Percentiles rank a stretch among this genome's conserved stretches.
Evolutionary conservation across 1,140 invertebrate genomes (phyloP).

Genomic region (Ericerus pela): DNA sequence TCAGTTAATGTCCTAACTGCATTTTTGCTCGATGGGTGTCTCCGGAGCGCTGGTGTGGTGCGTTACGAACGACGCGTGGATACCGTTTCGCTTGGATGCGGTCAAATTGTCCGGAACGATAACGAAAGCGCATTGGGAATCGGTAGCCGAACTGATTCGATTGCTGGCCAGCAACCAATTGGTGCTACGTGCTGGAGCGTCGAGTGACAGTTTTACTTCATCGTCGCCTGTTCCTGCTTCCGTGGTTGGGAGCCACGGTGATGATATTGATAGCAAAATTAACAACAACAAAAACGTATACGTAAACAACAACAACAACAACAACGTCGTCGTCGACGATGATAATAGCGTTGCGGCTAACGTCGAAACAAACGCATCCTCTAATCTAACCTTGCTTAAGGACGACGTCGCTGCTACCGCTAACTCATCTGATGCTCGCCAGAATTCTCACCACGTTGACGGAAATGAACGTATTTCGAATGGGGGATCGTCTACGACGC

Average conservation of each 20-base stretch:
- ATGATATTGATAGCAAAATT: no score
- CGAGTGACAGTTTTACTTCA: slow-evolving; percentile 20
- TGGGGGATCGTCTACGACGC: no score
- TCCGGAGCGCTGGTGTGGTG: slow-evolving; percentile 43
- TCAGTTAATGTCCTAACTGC: no score
- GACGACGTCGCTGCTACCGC: no score
- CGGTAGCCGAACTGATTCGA: slow-evolving; percentile 42
- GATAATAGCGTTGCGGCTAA: neutral
- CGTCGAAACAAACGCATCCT: neutral
- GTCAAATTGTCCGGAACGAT: slow-evolving; percentile 43
- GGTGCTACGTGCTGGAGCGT: slow-evolving; percentile 29
- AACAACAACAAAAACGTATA: no score
- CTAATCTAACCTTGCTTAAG: neutral
- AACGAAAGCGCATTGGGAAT: slow-evolving; percentile 43
- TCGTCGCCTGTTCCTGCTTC: no score
- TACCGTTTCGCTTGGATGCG: slow-evolving; percentile 43
- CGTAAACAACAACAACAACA: no score
- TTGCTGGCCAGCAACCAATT: slow-evolving; percentile 41
- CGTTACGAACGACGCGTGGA: slow-evolving; percentile 43
- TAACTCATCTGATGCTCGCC: no score
- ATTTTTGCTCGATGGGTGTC: slow-evolving; percentile 16
- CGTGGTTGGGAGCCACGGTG: no score
- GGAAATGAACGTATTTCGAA: no score
- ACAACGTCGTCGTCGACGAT: no score
- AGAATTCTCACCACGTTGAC: no score